phyloP scores from a whole-genome alignment of 2,797 vertebrate species.

The Centroberyx gerrardi region DNA sequence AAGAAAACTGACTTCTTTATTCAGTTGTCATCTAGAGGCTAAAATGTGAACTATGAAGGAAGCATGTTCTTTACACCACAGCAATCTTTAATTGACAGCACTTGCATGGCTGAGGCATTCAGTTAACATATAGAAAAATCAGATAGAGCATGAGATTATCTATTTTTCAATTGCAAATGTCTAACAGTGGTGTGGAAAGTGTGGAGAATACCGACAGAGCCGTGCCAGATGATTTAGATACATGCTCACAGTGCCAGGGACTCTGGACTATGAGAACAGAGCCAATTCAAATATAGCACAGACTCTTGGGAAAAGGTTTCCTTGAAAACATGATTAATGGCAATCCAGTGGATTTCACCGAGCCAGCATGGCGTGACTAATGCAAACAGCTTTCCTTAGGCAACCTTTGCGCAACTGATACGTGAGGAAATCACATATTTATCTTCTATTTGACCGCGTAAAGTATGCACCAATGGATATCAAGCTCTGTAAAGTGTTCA shows the following conservation, averaged over 20 bases:
- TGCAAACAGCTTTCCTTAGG: conserved; percentile 75
- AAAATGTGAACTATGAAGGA: not conserved
- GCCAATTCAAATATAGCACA: conserved; percentile 85
- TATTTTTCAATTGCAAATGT: conserved; percentile 50
- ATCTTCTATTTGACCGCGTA: conserved; percentile 36
- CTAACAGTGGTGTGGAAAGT: conserved; percentile 60
- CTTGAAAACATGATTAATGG: conserved; percentile 78
- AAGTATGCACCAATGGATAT: conserved; percentile 16
- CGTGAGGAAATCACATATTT: conserved; percentile 55
- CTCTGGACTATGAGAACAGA: conserved; percentile 67
- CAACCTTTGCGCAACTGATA: conserved; percentile 71
- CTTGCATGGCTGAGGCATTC: not conserved
- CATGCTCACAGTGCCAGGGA: conserved; percentile 69
- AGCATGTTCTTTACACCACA: not conserved
- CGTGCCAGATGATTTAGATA: conserved; percentile 76
- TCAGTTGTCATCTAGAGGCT: conserved; percentile 12
- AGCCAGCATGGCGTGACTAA: conserved; percentile 69
- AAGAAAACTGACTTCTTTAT: not conserved
- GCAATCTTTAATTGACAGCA: conserved; percentile 6
- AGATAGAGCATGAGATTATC: conserved; percentile 45
- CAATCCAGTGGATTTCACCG: conserved; percentile 64
- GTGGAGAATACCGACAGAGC: conserved; percentile 52
- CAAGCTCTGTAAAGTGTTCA: not conserved
- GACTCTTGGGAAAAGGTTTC: conserved; percentile 74
- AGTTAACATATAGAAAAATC: conserved; percentile 23